Conservation (phyloP, 2,888 invertebrate genomes). For the Pristionchus exspectatus region DNA sequence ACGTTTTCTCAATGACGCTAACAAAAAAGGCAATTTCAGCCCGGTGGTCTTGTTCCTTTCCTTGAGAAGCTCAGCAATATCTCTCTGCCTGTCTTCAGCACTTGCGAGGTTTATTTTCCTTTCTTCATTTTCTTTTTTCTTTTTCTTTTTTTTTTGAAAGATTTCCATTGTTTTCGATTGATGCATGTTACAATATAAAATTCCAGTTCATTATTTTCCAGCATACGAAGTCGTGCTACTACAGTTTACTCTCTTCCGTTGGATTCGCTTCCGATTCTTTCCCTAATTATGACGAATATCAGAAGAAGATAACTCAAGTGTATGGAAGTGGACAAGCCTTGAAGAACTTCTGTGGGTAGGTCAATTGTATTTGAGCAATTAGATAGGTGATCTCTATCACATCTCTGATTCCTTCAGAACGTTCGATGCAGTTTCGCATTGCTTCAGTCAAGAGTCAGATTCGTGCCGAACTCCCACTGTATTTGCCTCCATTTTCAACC, state of each 20-base stretch:
- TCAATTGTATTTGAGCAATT: background rate
- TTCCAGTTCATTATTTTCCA: background rate
- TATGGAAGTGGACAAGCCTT: background rate
- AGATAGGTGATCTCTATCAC: background rate
- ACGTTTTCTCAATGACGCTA: too few relatives aligned
- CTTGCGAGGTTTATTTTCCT: background rate
- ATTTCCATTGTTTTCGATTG: too few relatives aligned
- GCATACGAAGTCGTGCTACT: background rate
- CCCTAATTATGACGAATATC: background rate
- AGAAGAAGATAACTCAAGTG: background rate
- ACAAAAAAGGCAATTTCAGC: background rate
- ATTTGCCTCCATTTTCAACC: slow-evolving; percentile 22
- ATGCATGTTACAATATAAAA: background rate
- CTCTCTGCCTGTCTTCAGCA: background rate
- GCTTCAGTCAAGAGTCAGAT: slow-evolving; percentile 7
- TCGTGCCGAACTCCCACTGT: slow-evolving; percentile 45
- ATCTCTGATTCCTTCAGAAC: background rate
- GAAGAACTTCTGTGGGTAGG: slow-evolving; percentile 8
- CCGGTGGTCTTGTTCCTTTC: background rate
- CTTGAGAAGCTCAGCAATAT: background rate
- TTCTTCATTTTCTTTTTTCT: background rate
- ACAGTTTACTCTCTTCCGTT: background rate
- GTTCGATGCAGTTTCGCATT: slow-evolving; percentile 3
- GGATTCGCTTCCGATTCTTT: background rate
- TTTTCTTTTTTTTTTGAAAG: background rate